Evolutionary conservation across 1,140 invertebrate genomes (phyloP), one percentile per base, ranked within the genome.

Genomic region (Drosophila kepulauana): DNA sequence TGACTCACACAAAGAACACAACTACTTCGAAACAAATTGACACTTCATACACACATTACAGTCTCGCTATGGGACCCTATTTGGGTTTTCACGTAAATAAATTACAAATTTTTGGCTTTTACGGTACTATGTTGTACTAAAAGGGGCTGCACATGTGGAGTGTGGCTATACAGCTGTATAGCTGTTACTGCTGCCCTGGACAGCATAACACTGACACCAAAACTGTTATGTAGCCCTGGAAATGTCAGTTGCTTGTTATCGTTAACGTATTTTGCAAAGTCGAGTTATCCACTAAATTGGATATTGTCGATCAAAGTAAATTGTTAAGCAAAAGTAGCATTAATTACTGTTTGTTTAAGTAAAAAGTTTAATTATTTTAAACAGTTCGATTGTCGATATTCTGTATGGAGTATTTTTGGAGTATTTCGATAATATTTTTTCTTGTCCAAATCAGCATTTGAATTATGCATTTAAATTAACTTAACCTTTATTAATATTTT

Each of bases 41-140:
- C 54, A 48, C 56, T 41, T 33, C 41, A 45, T 25, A 61, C 45
- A 56, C 35, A 66, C 49, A 30, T 16, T 33, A 15, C 33, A 30
- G 28, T 15, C 15, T 35, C 5, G 54, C 13, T 38, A 48, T 13
- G 20, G 5, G n/a, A 10, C 13, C 16, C 45, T 51, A 20, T 75
- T 63, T 70, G 13, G 51, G 1, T 68, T 63, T 77, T 66, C 58
- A 61, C 67, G 48, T 63, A 63, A 75, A 75, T 70, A 70, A 46
- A 45, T 51, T 75, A 45, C 72, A 56, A 75, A 77, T 71, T 75
- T 67, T 66, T 54, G 62, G 71, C 65, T 68, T 79, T 81, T 78
- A 71, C 61, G 56, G 56, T 74, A 49, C 70, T 67, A 56, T 72
- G 64, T 72, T 74, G 65, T 69, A 74, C 71, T 54, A 61, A 43